These are phyloP conservation scores for Riparia riparia DNA, from an alignment of 2,113 vertebrate genomes.

Conservation along the genomic window DNA sequence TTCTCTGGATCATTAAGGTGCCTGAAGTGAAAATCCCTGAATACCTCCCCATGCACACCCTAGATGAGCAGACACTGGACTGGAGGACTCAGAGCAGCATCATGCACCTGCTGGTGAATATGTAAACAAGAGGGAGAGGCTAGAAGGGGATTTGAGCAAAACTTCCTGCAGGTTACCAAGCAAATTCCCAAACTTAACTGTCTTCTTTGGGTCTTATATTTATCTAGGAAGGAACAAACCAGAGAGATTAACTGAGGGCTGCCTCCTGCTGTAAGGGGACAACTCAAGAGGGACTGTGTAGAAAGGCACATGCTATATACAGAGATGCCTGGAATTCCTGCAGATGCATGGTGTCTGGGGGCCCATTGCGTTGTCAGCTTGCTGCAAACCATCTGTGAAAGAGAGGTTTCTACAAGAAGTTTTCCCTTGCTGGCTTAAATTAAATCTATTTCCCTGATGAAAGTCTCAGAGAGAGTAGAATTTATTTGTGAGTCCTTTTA, in stretches of 20 bases:
- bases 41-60: not conserved
- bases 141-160: not conserved
- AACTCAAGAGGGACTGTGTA: not conserved
- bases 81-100: not conserved
- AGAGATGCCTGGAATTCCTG: not conserved
- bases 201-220: not conserved
- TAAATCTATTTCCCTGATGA: not conserved
- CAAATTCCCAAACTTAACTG: not conserved
- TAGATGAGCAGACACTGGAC: not conserved
- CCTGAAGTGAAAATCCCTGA: not conserved
- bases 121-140: not conserved
- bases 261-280: not conserved
- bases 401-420: not conserved
- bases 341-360: accelerated
- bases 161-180: not conserved
- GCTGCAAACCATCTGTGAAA: not conserved
- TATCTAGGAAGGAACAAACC: not conserved
- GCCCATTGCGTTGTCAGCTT: not conserved
- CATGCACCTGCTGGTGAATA: not conserved
- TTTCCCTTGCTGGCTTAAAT: not conserved
- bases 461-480: not conserved
- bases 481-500: not conserved
- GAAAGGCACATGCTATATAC: not conserved
- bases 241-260: not conserved
- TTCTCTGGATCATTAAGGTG: not conserved